Evolutionary conservation across 2,888 invertebrate species (phyloP), one percentile per base, ranked within the genome.

Genomic region (Ditylenchus weischeri): DNA sequence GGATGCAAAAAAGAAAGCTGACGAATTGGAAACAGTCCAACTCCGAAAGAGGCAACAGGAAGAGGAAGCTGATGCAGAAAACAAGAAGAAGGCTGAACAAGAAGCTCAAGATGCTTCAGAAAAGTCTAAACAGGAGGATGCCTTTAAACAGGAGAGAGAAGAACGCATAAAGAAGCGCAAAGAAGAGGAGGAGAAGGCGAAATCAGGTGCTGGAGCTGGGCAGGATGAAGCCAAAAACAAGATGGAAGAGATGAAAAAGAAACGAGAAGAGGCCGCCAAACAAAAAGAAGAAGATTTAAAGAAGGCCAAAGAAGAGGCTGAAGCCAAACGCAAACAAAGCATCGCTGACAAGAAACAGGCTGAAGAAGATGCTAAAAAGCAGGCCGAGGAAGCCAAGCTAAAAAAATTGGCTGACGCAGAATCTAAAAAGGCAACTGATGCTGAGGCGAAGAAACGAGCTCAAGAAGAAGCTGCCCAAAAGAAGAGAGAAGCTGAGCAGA

Each of bases 151-250:
- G 23, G 23, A 49, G 59, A 47, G 35, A 13, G 57, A 38, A 68
- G 23, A 23, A 67, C 4, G 71, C 67, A 21, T 5, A 49, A 15
- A 47, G 68, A 73, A 71, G 71, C 38, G 29, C 29, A 63, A 68
- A 65, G 67, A 23, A 19, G 68, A 58, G 35, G 50, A n/a, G n/a
- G 69, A 67, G 19, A 69, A 73, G 67, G 72, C 72, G 72, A 57
- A 72, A 36, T 65, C 73, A 64, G 63, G 2, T 48, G 43, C n/a
- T 6, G 67, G 65, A 65, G 58, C 64, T 23, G 69, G 72, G 21
- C 64, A 70, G 19, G 69, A 54, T 13, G 65, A 68, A 21, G 63
- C 69, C 61, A 19, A 60, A 5, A 63, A 59, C 5, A n/a, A 18
- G 18, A n/a, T 43, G 61, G 61, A 57, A 23, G 23, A 57, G 23